phyloP scores from a whole-genome alignment of 2,113 vertebrate genomes.

The Alosa alosa region DNA sequence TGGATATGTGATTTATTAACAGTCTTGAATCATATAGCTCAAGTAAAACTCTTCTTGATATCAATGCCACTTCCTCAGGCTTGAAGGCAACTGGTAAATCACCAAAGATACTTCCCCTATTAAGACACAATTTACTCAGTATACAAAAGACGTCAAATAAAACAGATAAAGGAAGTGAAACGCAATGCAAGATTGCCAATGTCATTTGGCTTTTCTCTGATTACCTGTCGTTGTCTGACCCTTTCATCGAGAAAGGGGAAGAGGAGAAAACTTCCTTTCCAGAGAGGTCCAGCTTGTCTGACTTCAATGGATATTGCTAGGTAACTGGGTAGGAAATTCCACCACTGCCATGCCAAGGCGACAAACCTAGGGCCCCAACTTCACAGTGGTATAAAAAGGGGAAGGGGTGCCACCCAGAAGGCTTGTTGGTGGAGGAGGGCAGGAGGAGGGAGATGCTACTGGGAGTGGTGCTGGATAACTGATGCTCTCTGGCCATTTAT shows the following conservation, averaged over 20 bases:
- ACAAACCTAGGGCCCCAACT: slow-evolving; percentile 27
- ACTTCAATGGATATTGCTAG: slow-evolving; percentile 24
- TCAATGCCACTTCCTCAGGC: not conserved
- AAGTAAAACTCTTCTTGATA: not conserved
- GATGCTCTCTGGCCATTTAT: slow-evolving; percentile 39
- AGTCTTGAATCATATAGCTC: not conserved
- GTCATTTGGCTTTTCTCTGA: not conserved
- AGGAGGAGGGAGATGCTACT: slow-evolving; percentile 35
- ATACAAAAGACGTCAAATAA: not conserved
- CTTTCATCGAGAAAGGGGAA: slow-evolving; percentile 28
- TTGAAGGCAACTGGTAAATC: not conserved
- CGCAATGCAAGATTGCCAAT: not conserved
- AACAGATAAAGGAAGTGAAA: not conserved
- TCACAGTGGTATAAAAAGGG: slow-evolving; percentile 12
- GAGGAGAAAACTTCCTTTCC: slow-evolving; percentile 3
- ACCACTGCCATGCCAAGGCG: slow-evolving; percentile 31
- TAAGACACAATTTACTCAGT: not conserved
- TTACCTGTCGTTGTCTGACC: slow-evolving; percentile 36
- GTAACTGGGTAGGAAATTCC: slow-evolving; percentile 24
- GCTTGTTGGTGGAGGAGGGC: slow-evolving; percentile 33
- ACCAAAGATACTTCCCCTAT: not conserved
- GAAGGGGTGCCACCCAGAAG: slow-evolving; percentile 43
- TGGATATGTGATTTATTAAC: not conserved
- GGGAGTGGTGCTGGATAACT: slow-evolving; percentile 38
- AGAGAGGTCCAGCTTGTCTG: slow-evolving; percentile 26